Evolutionary conservation across 2,888 invertebrate species (phyloP), one percentile per base, ranked within the genome.

Genomic region (Drosophila birchii): DNA sequence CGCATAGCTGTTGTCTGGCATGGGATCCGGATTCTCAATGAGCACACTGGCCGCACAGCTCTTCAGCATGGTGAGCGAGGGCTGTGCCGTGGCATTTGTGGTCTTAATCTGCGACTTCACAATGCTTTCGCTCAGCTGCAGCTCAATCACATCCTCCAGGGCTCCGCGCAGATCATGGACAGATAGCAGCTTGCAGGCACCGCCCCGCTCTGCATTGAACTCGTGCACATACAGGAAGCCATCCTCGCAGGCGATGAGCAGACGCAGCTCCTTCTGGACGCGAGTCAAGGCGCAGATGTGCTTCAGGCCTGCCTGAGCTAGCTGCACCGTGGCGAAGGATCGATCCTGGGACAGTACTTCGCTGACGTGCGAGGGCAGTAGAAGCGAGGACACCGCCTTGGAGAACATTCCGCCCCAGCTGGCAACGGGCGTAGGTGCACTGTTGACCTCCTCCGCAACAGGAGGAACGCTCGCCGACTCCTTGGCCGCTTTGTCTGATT

Each of bases 1-100:
- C 93, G 97, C 97, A 95, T 97, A 97, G 94, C 96, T 92, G 41
- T 90, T 90, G 60, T 92, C 92, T 32, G 88, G 77, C 69, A 79
- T 76, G 2, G 85, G 85, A 43, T 91, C 91, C 0, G 90, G 90
- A 77, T 89, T 90, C 80, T 92, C 91, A 47, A 92, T 90, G 9
- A 92, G 82, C 38, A 91, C 88, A 66, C 89, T 89, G 67, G 83
- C 81, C 75, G 86, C 83, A 72, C 88, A 80, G 67, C 83, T 83
- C 75, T 82, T 88, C 12, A 78, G 67, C 76, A 88, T 61, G 16
- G 82, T 79, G 5, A 89, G 55, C 2, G 88, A 79, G 6, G 78
- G 87, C 23, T 79, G 76, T 7, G 78, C 64, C 44, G 56, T 54
- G 1, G 56, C 4, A 9, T 59, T 53, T 14, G 74, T 20, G 7